Evolutionary conservation across 1,140 invertebrate genomes (phyloP), one percentile per base, ranked within the genome.

Genomic region (Bombus affinis): DNA sequence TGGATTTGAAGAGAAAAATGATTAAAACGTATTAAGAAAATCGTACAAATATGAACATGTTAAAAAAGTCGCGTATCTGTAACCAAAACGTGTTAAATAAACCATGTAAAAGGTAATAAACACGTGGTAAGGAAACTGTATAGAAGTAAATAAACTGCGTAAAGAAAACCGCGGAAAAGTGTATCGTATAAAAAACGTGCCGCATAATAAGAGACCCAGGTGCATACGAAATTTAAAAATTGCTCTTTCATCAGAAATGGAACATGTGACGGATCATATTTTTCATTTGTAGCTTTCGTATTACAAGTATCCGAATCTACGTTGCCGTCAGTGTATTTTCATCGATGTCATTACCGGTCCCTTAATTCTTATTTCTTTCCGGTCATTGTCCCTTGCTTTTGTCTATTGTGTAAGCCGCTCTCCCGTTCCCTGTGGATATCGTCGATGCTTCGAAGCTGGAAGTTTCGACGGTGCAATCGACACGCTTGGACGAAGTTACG

Each of bases 401-500:
- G 15, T 77, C 37, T 39, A 47, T 76, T 70, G 57, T 47, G 22
- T 3, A 53, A 35, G n/a, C 44, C 47, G 57, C 25, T 28, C 59
- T 39, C 28, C 32, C 44, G 59, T 22, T 59, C 18, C 35, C 13
- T 1, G 2, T 70, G 37, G 22, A 53, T 32, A 42, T 44, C 53
- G 81, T 53, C 44, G 73, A 86, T 88, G 82, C 32, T 71, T 76
- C 37, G 66, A 62, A 65, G 65, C 66, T 86, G 80, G 81, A 90
- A 90, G 86, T 92, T 92, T 90, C 81, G 75, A 83, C 86, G 81
- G 82, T 71, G 81, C 80, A 80, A 87, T 83, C 88, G 88, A 91
- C 83, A 91, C 89, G 86, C 86, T 89, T 87, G 84, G 86, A 81
- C 83, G 66, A 90, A 92, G 90, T 91, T 92, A 90, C 90, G 92